A percentile compares a stretch with the other conserved stretches of the same genome.
Conservation (phyloP, 2,113 vertebrate genomes). For the Cyprinodon tularosa region DNA sequence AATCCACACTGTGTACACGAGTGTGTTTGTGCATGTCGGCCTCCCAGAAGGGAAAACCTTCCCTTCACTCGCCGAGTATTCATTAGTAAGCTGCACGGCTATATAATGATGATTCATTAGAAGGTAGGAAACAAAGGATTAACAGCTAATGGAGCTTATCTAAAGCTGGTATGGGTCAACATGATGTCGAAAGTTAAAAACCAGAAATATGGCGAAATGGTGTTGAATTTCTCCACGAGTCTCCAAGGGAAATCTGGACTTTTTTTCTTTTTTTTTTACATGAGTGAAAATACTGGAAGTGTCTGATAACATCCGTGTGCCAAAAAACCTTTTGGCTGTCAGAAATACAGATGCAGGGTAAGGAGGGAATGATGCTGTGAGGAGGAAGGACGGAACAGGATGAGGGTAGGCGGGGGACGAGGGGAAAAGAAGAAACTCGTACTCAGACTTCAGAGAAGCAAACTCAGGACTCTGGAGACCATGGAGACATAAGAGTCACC, state of each 20-base stretch:
- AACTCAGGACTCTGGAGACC: not conserved
- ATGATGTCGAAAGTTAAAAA: conserved; percentile 36
- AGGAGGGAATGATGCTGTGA: conserved; percentile 12
- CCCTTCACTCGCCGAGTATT: not conserved
- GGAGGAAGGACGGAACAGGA: conserved; percentile 6
- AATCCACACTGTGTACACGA: conserved; percentile 18
- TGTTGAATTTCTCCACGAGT: conserved; percentile 60
- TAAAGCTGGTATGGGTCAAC: conserved; percentile 1
- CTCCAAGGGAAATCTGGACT: conserved; percentile 34
- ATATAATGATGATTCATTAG: not conserved
- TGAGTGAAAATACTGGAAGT: conserved; percentile 51
- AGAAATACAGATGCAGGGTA: conserved; percentile 14
- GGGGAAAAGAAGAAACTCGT: not conserved
- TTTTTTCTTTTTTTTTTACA: not conserved
- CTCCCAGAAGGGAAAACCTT: not conserved
- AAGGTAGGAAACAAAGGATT: not conserved
- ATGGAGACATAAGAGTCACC: conserved; percentile 1
- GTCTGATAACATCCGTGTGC: conserved; percentile 67
- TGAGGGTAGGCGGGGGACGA: not conserved
- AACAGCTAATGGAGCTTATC: conserved; percentile 1
- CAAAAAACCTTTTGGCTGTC: conserved; percentile 37
- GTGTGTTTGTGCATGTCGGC: conserved; percentile 6
- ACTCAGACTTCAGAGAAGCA: conserved; percentile 1
- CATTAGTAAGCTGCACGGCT: not conserved
- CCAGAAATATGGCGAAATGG: not conserved